phyloP scores from a whole-genome alignment of 2,888 invertebrate species.

The Allygus modestus region DNA sequence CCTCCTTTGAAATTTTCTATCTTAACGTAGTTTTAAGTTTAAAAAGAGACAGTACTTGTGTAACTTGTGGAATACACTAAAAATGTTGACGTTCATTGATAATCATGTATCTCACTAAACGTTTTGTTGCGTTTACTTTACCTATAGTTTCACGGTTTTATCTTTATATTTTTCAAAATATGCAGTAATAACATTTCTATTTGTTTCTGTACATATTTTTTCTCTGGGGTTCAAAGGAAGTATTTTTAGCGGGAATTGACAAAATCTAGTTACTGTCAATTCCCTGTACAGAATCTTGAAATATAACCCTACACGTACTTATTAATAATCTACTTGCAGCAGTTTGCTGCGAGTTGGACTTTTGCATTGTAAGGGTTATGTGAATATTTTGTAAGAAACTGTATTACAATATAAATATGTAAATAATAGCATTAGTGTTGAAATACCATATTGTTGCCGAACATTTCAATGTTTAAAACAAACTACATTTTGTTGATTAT shows the following conservation, averaged over 20 bases:
- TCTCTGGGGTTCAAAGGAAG: neutral
- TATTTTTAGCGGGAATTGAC: neutral
- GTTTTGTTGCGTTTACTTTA: too few species aligned
- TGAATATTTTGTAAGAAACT: neutral
- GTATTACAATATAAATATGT: slow-evolving; percentile 19
- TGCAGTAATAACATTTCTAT: neutral
- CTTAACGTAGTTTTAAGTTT: too few species aligned
- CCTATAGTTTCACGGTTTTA: too few species aligned
- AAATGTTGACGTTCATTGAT: too few species aligned
- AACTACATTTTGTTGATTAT: neutral
- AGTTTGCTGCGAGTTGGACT: neutral
- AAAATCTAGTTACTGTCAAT: neutral
- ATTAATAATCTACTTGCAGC: neutral
- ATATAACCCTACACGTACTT: neutral
- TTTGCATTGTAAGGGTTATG: neutral
- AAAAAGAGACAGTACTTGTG: too few species aligned
- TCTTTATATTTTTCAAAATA: neutral
- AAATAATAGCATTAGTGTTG: slow-evolving; percentile 33
- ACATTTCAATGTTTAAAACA: neutral
- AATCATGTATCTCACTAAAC: too few species aligned
- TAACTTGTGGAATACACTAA: too few species aligned
- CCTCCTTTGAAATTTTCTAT: too few species aligned
- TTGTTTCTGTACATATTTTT: neutral
- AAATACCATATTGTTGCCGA: slow-evolving; percentile 10
- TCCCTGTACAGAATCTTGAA: neutral